phyloP scores from a whole-genome alignment of 2,888 invertebrate species.

The Augochlorella aurata region DNA sequence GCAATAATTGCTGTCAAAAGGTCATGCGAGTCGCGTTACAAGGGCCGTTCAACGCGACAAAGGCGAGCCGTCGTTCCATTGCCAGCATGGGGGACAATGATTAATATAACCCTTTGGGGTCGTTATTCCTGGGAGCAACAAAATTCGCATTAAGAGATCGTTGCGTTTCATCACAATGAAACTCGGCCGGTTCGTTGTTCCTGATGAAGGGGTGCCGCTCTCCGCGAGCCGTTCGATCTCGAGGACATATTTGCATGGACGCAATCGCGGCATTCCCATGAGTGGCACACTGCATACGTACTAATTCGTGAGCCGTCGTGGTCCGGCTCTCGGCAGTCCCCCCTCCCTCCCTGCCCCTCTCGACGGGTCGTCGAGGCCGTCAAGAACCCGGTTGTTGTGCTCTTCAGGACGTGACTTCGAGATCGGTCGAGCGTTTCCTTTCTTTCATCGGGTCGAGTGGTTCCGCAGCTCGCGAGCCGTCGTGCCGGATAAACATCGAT shows the following conservation, averaged over 20 bases:
- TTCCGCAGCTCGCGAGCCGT: not conserved
- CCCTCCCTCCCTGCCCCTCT: not conserved
- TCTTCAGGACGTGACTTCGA: conserved; percentile 58
- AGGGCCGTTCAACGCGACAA: not conserved
- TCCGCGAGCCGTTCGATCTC: conserved; percentile 28
- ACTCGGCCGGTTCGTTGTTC: conserved; percentile 64
- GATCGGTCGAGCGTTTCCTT: conserved; percentile 61
- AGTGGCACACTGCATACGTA: conserved; percentile 42
- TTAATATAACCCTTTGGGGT: conserved; percentile 18
- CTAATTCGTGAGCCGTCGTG: conserved; percentile 71
- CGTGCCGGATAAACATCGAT: conserved; percentile 51
- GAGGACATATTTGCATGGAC: conserved; percentile 66
- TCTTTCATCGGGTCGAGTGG: conserved; percentile 40
- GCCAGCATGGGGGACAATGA: conserved; percentile 15
- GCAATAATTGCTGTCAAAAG: not conserved
- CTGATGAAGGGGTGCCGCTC: conserved; percentile 18
- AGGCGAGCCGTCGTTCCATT: not conserved
- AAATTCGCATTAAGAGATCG: conserved; percentile 46
- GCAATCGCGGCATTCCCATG: conserved; percentile 53
- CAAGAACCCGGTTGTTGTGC: conserved; percentile 64
- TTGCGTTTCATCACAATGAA: conserved; percentile 66
- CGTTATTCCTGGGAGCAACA: conserved; percentile 23
- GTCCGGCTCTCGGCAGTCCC: conserved; percentile 44
- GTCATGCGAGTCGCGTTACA: not conserved
- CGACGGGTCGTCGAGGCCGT: conserved; percentile 65